Base-by-base conservation (phyloP, 1,140 invertebrate species). In the Drosophila sucinea region DNA sequence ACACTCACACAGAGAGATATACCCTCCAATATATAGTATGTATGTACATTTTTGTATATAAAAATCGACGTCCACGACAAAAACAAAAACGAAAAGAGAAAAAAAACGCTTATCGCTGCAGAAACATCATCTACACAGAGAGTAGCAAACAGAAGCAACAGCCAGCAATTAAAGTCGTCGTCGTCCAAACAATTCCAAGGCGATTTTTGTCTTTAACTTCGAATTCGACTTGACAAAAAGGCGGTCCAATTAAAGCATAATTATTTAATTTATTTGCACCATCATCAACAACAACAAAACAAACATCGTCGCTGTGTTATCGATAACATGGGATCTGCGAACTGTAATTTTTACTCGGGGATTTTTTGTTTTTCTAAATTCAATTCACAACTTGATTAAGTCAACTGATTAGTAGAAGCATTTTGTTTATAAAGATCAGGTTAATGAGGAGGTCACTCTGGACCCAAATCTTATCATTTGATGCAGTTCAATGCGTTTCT, bases 231-330 rank as follows among this genome's bases (percentile, higher is more conserved):
- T 51, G 44, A 51, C 23, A 3, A 51, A 51, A 51, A 51, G 44
- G 44, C 44, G 6, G 44, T 23, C 44, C 44, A 51, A 51, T 51
- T 51, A 51, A 51, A 51, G 44, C 44, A 51, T 51, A 51, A 51
- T 51, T 51, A 51, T 51, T 51, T 51, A 51, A 51, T 51, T 51
- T 27, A 51, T 51, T 51, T 51, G 44, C 44, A 51, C 44, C 44
- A 47, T 47, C 38, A 57, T 27, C 70, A 62, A 30, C 55, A 68
- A 56, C 44, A 64, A 38, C 44, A 25, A 51, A 27, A 25, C 23
- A 23, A 23, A 17, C 17, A 2, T 47, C 5, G 44, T 23, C 44
- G 8, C 3, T 51, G 7, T 25, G 23, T 51, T 51, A 51, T 51
- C 44, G 44, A 27, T 27, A 51, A 51, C 23, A 25, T 38, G 4